Base-by-base conservation (phyloP, 2,113 vertebrate species). In the Tyto alba region DNA sequence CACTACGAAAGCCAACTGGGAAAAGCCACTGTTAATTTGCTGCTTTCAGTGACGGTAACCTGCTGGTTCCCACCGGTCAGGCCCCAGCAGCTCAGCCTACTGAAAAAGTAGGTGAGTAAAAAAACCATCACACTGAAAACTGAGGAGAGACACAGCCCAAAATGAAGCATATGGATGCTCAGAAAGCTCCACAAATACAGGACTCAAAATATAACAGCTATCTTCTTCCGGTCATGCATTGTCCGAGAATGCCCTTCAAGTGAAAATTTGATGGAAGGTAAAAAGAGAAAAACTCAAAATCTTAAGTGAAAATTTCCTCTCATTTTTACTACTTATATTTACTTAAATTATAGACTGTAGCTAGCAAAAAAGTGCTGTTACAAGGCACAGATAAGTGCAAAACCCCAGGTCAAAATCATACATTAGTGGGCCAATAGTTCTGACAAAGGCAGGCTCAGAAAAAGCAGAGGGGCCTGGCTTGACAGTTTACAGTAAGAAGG, bases 21-120 rank as follows among this genome's bases (percentile, higher is more conserved):
- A 52, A 78, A 93, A 96, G 79, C 80, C 64, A 60, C 34, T 56
- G 45, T 81, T 90, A 92, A 92, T 93, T 87, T 90, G 27, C 89
- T 95, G 76, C 83, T 69, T 86, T 93, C 64, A 60, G 64, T 60
- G 52, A 95, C 69, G 85, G 62, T 53, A 87, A n/a, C 81, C 43
- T 81, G 48, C 79, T 90, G 63, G 55, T 78, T 94, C 64, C 56
- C 90, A 95, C 59, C 29, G 60, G 75, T 43, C 43, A 86, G 83
- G 45, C 47, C 48, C 14, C 56, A 55, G 48, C 32, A 90, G 60
- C 75, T 93, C 90, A 81, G 72, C 52, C 83, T 45, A 18, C 23
- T 2, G 2, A 78, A 71, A 92, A 87, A 85, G 73, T 16, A 52
- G 53, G 43, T 48, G 71, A 96, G 56, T 40, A 89, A 93, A 94